These are phyloP conservation scores for Amblyopsis hoosieri DNA, from an alignment of 2,797 vertebrate genomes.

Conservation along the genomic window DNA sequence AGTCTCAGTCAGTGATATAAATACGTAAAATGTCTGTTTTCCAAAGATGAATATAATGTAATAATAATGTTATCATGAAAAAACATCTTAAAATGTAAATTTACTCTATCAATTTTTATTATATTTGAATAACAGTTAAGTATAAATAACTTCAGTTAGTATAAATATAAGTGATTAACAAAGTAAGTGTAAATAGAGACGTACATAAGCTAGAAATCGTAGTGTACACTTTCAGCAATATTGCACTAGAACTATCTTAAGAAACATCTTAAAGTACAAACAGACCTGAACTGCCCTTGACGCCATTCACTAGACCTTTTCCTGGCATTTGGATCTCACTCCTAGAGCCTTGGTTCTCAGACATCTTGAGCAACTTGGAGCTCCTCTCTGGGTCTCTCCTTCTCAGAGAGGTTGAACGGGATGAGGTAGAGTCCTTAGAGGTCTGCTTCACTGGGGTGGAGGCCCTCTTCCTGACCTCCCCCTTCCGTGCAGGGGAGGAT, in stretches of 20 bases:
- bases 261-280: slow-evolving; percentile 2
- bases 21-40: background rate
- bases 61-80: background rate
- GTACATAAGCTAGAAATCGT: background rate
- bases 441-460: slow-evolving; percentile 87
- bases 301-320: slow-evolving; percentile 85
- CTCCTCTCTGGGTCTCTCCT: slow-evolving; percentile 84
- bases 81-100: background rate
- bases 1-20: background rate
- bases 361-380: slow-evolving; percentile 77
- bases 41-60: background rate
- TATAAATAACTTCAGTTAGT: background rate
- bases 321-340: slow-evolving; percentile 79
- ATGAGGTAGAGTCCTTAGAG: slow-evolving; percentile 78
- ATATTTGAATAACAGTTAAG: background rate
- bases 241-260: background rate
- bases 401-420: slow-evolving; percentile 79
- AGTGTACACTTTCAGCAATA: too few relatives aligned
- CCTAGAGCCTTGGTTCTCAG: slow-evolving; percentile 76
- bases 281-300: slow-evolving; percentile 86
- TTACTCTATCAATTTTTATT: background rate
- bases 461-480: slow-evolving; percentile 85
- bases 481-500: slow-evolving; percentile 86
- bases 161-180: too few relatives aligned
- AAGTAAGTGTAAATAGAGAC: background rate